These are phyloP conservation scores for Glareola pratincola DNA, from an alignment of 2,113 vertebrate species.

Conservation along the genomic window DNA sequence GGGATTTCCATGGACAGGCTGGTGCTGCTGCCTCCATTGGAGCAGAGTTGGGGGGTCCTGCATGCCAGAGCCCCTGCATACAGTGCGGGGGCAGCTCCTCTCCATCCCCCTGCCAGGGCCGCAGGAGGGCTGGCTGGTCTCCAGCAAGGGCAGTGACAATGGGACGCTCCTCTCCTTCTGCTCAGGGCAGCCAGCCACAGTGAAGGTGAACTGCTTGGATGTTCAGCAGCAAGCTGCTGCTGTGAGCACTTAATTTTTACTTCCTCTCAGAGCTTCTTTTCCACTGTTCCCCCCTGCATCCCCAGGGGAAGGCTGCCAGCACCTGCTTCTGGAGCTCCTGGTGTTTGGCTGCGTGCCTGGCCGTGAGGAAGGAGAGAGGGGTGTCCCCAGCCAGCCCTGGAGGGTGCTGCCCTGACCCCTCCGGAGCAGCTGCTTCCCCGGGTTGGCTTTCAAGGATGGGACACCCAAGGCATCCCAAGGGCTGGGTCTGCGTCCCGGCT, in stretches of 20 bases:
- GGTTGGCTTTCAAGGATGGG: not conserved
- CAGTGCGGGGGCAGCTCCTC: not conserved
- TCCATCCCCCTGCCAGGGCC: not conserved
- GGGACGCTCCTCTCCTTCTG: not conserved
- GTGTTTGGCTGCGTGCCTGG: not conserved
- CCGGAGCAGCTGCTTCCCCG: not conserved
- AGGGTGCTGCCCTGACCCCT: not conserved
- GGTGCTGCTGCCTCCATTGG: not conserved
- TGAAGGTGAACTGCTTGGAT: not conserved
- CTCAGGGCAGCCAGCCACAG: not conserved
- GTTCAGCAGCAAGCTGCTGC: not conserved
- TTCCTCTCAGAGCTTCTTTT: not conserved
- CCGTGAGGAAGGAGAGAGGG: not conserved
- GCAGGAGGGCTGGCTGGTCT: not conserved
- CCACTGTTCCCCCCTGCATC: rapidly evolving
- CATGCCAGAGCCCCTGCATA: rapidly evolving
- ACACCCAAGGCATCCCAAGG: not conserved
- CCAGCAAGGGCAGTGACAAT: not conserved
- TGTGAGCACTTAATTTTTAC: not conserved
- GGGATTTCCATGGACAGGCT: not conserved
- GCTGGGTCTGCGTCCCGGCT: not conserved
- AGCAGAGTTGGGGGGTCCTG: not conserved
- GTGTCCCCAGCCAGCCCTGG: not conserved
- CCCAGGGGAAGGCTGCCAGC: not conserved
- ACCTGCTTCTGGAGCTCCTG: not conserved